These are phyloP conservation scores for Rotaria socialis DNA, from an alignment of 2,888 invertebrate genomes.

Conservation along the genomic window DNA sequence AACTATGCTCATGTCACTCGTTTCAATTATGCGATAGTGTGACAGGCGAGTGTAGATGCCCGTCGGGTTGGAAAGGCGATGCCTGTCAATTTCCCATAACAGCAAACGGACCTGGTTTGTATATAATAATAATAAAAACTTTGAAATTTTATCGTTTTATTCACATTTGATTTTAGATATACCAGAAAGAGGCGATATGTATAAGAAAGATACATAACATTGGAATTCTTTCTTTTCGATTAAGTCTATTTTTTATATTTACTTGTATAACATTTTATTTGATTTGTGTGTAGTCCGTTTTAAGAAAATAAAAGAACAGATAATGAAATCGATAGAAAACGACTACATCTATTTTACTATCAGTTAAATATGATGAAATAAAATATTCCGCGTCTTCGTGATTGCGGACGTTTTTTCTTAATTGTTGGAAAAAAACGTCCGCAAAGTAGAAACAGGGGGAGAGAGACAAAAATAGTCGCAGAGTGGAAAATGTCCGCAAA, in stretches of 20 bases:
- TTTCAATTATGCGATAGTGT: slow-evolving; percentile 1
- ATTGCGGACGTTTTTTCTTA: too few relatives aligned
- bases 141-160: not conserved
- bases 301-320: slow-evolving; percentile 19
- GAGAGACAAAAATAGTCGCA: too few relatives aligned
- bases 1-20: not conserved
- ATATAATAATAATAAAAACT: too few relatives aligned
- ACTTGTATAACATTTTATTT: not conserved
- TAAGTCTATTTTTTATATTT: not conserved
- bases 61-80: slow-evolving; percentile 16
- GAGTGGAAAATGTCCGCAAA: too few relatives aligned
- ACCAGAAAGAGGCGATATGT: slow-evolving; percentile 7
- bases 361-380: too few relatives aligned
- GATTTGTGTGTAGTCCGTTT: slow-evolving; percentile 3
- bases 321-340: not conserved
- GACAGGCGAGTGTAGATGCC: not conserved
- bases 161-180: not conserved
- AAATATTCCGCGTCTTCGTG: too few relatives aligned
- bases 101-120: slow-evolving; percentile 32
- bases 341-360: too few relatives aligned
- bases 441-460: too few relatives aligned
- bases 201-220: not conserved
- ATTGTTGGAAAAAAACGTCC: too few relatives aligned
- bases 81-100: slow-evolving; percentile 12
- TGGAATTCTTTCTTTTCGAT: not conserved